Base-by-base conservation (phyloP, 2,113 vertebrate species). In the Tamias sibiricus region DNA sequence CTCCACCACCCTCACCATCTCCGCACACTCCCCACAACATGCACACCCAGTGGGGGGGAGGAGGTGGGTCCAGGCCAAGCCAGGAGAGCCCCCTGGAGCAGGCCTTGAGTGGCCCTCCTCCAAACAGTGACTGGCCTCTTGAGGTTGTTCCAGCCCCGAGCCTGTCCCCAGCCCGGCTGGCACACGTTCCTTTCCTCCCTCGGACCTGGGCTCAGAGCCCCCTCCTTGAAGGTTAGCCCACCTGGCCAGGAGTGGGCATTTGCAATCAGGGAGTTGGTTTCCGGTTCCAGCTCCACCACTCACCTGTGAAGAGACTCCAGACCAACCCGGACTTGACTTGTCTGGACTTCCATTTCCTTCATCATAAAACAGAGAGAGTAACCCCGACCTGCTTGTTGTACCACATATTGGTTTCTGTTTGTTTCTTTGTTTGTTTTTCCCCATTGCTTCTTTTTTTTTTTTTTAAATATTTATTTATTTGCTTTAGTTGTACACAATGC, bases 1-100 rank as follows among this genome's bases (percentile, higher is more conserved):
- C n/a, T 0, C 79, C 14, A 68, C 32, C 66, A 68, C 14, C 30
- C 24, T 28, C 49, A 28, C 30, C 19, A 1, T 57, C 68, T 30
- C 74, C 24, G 7, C 22, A n/a, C 13, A 37, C 3, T 62, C 4
- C 16, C 8, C 30, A 6, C 14, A 35, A 5, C 24, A 66, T 0
- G 0, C 30, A 68, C 32, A 11, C 42, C 69, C 6, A 5, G 9
- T 6, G 12, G 40, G 0, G 0, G 6, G 35, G 13, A 54, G 32
- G 24, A 1, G 13, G 37, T 5, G 1, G 28, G 19, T 9, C 3
- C 6, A 35, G 47, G 17, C 3, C 13, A 37, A 28, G 14, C 66
- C n/a, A 62, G 74, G 8, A 47, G 30, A 52, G 35, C 11, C 47
- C 32, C 3, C 4, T 10, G 4, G 7, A 75, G 42, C 16, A 17